Conservation (phyloP, 2,888 invertebrate species). For the Dysmachus trigonus region DNA sequence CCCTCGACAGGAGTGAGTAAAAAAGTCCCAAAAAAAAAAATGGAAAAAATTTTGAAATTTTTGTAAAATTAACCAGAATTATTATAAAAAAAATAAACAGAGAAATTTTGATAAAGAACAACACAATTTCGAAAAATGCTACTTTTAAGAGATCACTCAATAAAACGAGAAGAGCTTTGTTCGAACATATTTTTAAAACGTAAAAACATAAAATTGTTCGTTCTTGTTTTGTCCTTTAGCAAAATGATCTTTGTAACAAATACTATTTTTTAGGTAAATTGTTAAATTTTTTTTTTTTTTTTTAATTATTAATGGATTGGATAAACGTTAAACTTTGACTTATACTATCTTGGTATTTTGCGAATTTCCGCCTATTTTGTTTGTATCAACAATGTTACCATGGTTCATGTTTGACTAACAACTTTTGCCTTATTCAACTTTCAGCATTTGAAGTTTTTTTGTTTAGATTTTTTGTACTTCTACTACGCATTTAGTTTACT, state of each 20-base stretch:
- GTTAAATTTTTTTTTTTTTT: neutral
- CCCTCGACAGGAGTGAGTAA: constrained; percentile 54
- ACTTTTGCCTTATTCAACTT: constrained; percentile 1
- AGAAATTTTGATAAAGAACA: constrained; percentile 45
- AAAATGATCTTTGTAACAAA: constrained; percentile 13
- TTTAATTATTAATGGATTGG: constrained; percentile 9
- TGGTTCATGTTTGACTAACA: constrained; percentile 35
- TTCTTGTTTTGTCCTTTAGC: constrained; percentile 38
- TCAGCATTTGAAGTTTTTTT: neutral
- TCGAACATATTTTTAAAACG: neutral
- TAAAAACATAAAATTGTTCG: neutral
- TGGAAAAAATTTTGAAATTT: constrained; percentile 10
- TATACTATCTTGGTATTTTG: constrained; percentile 7
- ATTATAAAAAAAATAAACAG: constrained; percentile 17
- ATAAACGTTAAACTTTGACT: neutral
- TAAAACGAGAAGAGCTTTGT: neutral
- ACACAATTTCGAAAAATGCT: constrained; percentile 15
- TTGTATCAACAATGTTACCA: constrained; percentile 11
- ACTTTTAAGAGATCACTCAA: neutral
- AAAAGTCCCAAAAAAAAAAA: constrained; percentile 23
- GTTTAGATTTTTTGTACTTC: neutral
- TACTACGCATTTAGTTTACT: neutral
- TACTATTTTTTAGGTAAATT: neutral
- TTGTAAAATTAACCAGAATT: neutral
- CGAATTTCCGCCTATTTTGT: neutral